Conservation (phyloP, 2,888 invertebrate species). For the Cheilosia variabilis region DNA sequence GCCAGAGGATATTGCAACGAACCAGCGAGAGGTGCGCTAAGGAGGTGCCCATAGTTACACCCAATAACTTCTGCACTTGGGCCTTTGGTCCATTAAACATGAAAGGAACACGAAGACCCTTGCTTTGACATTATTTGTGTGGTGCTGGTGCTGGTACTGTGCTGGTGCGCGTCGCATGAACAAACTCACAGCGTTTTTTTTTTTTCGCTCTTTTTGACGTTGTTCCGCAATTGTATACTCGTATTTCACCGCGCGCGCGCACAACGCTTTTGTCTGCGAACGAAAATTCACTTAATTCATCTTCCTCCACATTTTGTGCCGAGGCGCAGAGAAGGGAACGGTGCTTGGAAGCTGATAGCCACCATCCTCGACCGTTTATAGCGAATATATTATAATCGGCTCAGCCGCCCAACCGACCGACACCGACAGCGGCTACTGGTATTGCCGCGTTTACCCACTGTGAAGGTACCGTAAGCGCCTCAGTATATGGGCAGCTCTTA, state of each 20-base stretch:
- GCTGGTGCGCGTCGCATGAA: conserved; percentile 36
- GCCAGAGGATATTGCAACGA: conserved; percentile 36
- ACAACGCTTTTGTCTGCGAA: conserved; percentile 42
- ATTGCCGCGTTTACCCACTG: conserved; percentile 38
- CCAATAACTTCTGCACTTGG: conserved; percentile 75
- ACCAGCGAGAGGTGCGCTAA: conserved; percentile 66
- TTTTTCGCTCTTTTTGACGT: conserved; percentile 34
- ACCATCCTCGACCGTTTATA: conserved; percentile 57
- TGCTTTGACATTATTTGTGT: conserved; percentile 72
- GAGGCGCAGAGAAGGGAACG: conserved; percentile 25
- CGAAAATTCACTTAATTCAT: conserved; percentile 74
- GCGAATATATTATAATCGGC: conserved; percentile 71
- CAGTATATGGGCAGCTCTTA: conserved; percentile 46
- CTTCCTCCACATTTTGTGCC: conserved; percentile 54
- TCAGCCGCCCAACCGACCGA: conserved; percentile 1
- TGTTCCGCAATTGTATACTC: conserved; percentile 48
- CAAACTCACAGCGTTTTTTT: conserved; percentile 39
- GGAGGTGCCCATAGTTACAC: conserved; percentile 73
- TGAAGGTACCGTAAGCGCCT: conserved; percentile 69
- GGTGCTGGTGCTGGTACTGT: conserved; percentile 18
- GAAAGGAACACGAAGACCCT: conserved; percentile 74
- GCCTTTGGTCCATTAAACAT: conserved; percentile 73
- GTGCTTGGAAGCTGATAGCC: conserved; percentile 32
- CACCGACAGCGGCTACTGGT: conserved; percentile 58
- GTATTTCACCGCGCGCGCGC: conserved; percentile 50